These are phyloP conservation scores for Phylloscopus trochilus DNA, from an alignment of 2,113 vertebrate species.

Conservation along the genomic window DNA sequence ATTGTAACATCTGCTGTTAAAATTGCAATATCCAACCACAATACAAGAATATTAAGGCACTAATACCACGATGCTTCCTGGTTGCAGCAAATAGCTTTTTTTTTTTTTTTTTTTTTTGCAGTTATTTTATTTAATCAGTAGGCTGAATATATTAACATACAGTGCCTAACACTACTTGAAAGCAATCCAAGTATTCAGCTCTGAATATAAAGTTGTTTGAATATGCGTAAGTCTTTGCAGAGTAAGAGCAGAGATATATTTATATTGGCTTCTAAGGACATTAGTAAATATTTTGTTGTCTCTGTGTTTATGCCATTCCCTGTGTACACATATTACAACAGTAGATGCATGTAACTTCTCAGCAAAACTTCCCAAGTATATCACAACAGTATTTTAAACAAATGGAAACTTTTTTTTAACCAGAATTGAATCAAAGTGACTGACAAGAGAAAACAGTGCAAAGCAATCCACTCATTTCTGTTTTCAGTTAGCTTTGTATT, in stretches of 20 bases:
- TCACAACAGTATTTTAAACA: neutral
- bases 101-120: neutral
- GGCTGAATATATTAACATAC: constrained; percentile 47
- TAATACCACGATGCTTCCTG: neutral
- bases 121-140: constrained; percentile 37
- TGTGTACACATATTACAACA: constrained; percentile 17
- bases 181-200: constrained; percentile 28
- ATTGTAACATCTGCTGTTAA: constrained; percentile 21
- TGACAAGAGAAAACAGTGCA: neutral
- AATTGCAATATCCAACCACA: neutral
- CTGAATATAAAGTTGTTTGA: constrained; percentile 30
- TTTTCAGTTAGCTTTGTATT: neutral
- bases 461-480: neutral
- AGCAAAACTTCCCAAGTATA: neutral
- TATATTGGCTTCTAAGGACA: constrained; percentile 46
- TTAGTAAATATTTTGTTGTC: constrained; percentile 51
- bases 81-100: constrained; percentile 17
- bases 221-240: constrained; percentile 7
- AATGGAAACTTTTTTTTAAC: neutral
- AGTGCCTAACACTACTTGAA: constrained; percentile 42
- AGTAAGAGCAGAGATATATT: constrained; percentile 27
- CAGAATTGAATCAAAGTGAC: neutral
- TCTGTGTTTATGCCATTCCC: constrained; percentile 13
- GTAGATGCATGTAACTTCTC: neutral
- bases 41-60: neutral